Base-by-base conservation (phyloP, 1,140 invertebrate species). In the Sipha flava region DNA sequence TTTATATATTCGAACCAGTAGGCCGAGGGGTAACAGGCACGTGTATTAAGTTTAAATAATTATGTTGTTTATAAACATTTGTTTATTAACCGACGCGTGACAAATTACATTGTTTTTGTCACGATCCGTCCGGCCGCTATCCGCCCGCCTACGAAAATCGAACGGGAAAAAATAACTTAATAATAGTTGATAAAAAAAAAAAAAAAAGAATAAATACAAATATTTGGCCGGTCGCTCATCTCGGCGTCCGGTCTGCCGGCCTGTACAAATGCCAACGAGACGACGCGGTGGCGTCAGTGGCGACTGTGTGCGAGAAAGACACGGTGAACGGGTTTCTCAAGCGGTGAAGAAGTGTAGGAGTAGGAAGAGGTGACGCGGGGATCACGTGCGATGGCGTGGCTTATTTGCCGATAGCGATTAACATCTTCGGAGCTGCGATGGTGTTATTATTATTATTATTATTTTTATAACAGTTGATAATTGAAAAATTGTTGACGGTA, bases 51-150 rank as follows among this genome's bases (percentile, higher is more conserved):
- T 47, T 29, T 29, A 68, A 68, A 68, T 70, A 70, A 70, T 45
- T 47, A 66, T 40, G 64, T 66, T 66, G 37, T 40, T 23, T 66
- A 45, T 70, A 70, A 45, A 70, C 66, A 47, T 57, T 59, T 57
- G 21, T 77, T 59, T 77, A 59, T 77, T 77, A 59, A 21, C 31
- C 34, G 73, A 57, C 73, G 73, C 34, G 49, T 54, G 73, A 77
- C 73, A 77, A 77, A 77, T 77, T 43, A 57, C 73, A 77, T 77
- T 77, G 73, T 77, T 59, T 75, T 54, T 37, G 73, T 77, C 73
- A 77, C 73, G 49, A 43, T 40, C 16, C n/a, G 37, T 0, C 64
- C 5, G 34, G 10, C 49, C 1, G 31, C 6, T 6, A n/a, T n/a
- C n/a, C n/a, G n/a, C 21, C 2, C 21, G 37, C 37, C 21, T 12